Evolutionary conservation across 2,888 invertebrate genomes (phyloP).

Genomic region (Clivina fossor): DNA sequence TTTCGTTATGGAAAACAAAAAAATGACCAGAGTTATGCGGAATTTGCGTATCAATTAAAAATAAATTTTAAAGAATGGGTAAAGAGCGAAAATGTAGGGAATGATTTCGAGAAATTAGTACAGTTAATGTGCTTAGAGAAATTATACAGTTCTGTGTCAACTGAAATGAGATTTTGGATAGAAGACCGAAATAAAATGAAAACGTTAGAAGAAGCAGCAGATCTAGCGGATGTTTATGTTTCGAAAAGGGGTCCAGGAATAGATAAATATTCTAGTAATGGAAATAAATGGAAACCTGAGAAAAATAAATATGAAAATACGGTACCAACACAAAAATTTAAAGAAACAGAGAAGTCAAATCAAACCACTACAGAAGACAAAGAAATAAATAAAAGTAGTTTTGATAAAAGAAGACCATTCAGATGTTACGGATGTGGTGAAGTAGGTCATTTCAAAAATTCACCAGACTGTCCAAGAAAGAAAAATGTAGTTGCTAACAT

Average conservation of each 20-base stretch:
- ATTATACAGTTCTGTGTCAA: constrained; percentile 3
- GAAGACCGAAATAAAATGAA: not conserved
- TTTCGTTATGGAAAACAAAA: constrained; percentile 7
- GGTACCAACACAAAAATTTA: too few relatives aligned
- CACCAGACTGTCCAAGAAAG: constrained; percentile 2
- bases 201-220: constrained; percentile 1
- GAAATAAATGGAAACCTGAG: too few relatives aligned
- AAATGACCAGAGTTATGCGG: constrained; percentile 5
- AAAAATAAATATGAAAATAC: too few relatives aligned
- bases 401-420: constrained; percentile 8
- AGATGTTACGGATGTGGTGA: constrained; percentile 7
- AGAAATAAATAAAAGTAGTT: constrained; percentile 3
- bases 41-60: constrained; percentile 11
- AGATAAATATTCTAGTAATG: not conserved
- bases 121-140: constrained; percentile 10
- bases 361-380: not conserved
- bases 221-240: constrained; percentile 1
- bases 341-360: too few relatives aligned
- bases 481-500: not conserved
- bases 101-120: not conserved
- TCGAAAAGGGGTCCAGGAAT: not conserved
- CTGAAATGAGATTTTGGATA: constrained; percentile 4
- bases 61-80: constrained; percentile 7
- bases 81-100: constrained; percentile 1
- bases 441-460: constrained; percentile 1